These are phyloP conservation scores for Allacma fusca DNA, from an alignment of 2,888 invertebrate genomes.

Conservation along the genomic window DNA sequence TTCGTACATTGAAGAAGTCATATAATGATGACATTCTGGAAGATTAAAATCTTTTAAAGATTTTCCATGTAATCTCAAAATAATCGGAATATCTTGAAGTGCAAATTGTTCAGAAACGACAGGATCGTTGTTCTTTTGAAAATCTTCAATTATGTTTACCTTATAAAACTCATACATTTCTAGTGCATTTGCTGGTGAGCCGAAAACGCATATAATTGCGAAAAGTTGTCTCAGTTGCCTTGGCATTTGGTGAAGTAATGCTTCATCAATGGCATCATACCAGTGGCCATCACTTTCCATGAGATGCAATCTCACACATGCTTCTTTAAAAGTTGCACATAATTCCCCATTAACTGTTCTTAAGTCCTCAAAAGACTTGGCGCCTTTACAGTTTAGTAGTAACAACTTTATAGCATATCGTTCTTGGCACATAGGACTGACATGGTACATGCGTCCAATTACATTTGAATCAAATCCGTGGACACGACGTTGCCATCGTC, in stretches of 20 bases:
- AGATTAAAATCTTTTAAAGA: too few species aligned
- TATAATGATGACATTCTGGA: too few species aligned
- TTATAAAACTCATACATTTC: constrained; percentile 59
- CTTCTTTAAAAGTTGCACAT: constrained; percentile 60
- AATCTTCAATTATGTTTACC: constrained; percentile 34
- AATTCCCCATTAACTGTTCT: constrained; percentile 52
- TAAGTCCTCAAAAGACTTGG: constrained; percentile 51
- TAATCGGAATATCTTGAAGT: too few species aligned
- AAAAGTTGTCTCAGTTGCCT: constrained; percentile 62
- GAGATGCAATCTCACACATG: constrained; percentile 61
- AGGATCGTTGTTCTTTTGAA: too few species aligned
- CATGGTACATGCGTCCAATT: constrained; percentile 53
- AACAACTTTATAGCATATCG: constrained; percentile 54
- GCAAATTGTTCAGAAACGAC: too few species aligned
- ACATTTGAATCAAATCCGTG: too few species aligned
- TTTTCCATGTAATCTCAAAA: too few species aligned
- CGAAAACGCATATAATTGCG: constrained; percentile 61
- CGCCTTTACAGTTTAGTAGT: constrained; percentile 49
- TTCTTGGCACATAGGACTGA: too few species aligned
- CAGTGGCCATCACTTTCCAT: constrained; percentile 62
- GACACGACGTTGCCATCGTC: not conserved
- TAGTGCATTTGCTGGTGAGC: constrained; percentile 55
- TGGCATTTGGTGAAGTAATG: constrained; percentile 59
- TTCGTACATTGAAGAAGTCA: not conserved
- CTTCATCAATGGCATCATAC: constrained; percentile 60